phyloP scores from a whole-genome alignment of 2,797 vertebrate species.

The Smutsia gigantea region DNA sequence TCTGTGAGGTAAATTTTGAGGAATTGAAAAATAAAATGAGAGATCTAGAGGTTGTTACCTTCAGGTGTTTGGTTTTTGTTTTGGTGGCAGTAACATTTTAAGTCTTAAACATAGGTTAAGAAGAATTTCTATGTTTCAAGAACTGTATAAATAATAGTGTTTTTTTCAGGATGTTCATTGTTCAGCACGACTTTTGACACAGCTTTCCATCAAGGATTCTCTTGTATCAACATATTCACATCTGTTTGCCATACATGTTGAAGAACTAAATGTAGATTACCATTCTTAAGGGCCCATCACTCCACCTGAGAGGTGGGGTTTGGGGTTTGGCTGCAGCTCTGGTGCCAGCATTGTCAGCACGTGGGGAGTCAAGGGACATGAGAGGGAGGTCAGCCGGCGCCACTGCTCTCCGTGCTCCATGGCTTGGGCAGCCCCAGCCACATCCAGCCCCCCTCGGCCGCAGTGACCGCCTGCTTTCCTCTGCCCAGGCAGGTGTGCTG shows the following conservation, averaged over 20 bases:
- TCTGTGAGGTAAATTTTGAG: slow-evolving; percentile 4
- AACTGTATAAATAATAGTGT: background rate
- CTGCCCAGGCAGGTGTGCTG: background rate
- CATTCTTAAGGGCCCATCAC: background rate
- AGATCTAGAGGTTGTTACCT: background rate
- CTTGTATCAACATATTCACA: background rate
- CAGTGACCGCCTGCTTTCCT: background rate
- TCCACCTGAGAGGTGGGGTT: background rate
- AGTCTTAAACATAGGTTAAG: background rate
- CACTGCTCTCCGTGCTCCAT: background rate
- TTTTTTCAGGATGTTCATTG: background rate
- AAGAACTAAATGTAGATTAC: background rate
- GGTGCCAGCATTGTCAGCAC: background rate
- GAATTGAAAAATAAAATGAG: background rate
- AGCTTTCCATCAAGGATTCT: background rate
- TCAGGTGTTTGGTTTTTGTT: background rate
- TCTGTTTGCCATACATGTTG: background rate
- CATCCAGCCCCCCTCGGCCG: fast-evolving
- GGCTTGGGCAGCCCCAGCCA: background rate
- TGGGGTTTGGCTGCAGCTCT: background rate
- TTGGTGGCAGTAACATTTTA: background rate
- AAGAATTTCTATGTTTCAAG: slow-evolving; percentile 22
- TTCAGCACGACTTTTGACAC: background rate
- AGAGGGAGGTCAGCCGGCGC: background rate
- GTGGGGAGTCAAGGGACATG: background rate